Conservation (phyloP, 1,140 invertebrate genomes). For the Diploscapter pachys region DNA sequence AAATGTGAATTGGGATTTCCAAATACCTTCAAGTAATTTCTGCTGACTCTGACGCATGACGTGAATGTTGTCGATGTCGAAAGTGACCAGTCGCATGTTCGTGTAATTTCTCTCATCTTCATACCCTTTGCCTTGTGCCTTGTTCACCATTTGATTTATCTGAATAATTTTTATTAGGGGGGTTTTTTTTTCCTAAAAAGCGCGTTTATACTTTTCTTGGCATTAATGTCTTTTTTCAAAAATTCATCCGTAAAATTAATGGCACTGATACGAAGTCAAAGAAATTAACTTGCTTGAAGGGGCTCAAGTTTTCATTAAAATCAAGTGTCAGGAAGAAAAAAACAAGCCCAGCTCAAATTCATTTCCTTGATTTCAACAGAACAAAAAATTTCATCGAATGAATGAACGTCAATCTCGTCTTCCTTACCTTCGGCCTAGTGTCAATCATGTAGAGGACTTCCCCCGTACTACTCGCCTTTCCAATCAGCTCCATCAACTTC, state of each 20-base stretch:
- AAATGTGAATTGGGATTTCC: constrained; percentile 15
- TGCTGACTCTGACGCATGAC: constrained; percentile 90
- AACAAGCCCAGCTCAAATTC: too few relatives aligned
- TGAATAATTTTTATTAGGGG: constrained; percentile 59
- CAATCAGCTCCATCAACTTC: constrained; percentile 85
- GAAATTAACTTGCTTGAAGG: too few relatives aligned
- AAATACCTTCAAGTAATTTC: constrained; percentile 84
- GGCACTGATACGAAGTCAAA: too few relatives aligned
- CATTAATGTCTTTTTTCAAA: too few relatives aligned
- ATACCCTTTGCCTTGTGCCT: constrained; percentile 92
- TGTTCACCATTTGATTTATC: constrained; percentile 99
- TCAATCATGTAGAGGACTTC: constrained; percentile 87
- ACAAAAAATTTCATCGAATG: too few relatives aligned
- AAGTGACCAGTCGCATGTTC: constrained; percentile 97
- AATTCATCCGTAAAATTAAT: too few relatives aligned
- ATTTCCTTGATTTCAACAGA: too few relatives aligned
- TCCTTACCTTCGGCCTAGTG: constrained; percentile 81
- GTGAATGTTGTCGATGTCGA: constrained; percentile 98
- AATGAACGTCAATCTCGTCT: too few relatives aligned
- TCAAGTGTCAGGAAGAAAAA: too few relatives aligned
- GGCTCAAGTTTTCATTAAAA: too few relatives aligned
- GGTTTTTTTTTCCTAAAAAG: too few relatives aligned
- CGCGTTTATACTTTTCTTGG: too few relatives aligned
- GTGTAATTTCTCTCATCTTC: constrained; percentile 98
- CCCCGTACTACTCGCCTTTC: constrained; percentile 80